A percentile compares a stretch with the other conserved stretches of the same genome.
phyloP scores from a whole-genome alignment of 2,797 vertebrate genomes.

The Melanotaenia nigrans region DNA sequence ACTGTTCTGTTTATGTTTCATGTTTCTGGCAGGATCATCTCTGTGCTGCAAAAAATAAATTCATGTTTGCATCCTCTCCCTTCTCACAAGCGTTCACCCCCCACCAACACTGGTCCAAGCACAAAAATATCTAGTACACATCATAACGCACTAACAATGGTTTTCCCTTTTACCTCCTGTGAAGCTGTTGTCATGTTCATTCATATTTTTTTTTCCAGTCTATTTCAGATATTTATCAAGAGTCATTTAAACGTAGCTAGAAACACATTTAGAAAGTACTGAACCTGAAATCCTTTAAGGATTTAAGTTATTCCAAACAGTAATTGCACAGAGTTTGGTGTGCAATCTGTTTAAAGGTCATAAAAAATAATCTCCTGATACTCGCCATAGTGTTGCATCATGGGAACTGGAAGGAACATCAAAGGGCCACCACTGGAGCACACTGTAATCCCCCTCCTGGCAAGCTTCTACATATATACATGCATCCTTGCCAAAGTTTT shows the following conservation, averaged over 20 bases:
- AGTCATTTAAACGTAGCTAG: neutral
- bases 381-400: slow-evolving; percentile 66
- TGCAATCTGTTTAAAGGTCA: slow-evolving; percentile 51
- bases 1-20: slow-evolving; percentile 57
- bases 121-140: neutral
- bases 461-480: slow-evolving; percentile 65
- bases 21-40: slow-evolving; percentile 46
- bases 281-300: slow-evolving; percentile 3
- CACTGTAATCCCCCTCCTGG: slow-evolving; percentile 67
- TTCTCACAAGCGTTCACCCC: slow-evolving; percentile 12
- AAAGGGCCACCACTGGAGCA: slow-evolving; percentile 66
- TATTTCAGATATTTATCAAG: neutral
- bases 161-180: slow-evolving; percentile 25
- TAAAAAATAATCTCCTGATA: slow-evolving; percentile 63
- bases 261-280: neutral
- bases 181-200: slow-evolving; percentile 30
- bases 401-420: slow-evolving; percentile 71
- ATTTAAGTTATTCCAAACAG: slow-evolving; percentile 25
- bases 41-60: slow-evolving; percentile 16
- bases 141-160: slow-evolving; percentile 6
- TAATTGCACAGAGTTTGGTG: slow-evolving; percentile 30
- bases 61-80: slow-evolving; percentile 25
- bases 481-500: slow-evolving; percentile 37
- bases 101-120: neutral
- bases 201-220: slow-evolving; percentile 37